Percentiles rank a stretch among this genome's conserved stretches.
phyloP scores from a whole-genome alignment of 2,888 invertebrate species.

The Melanchra persicariae region DNA sequence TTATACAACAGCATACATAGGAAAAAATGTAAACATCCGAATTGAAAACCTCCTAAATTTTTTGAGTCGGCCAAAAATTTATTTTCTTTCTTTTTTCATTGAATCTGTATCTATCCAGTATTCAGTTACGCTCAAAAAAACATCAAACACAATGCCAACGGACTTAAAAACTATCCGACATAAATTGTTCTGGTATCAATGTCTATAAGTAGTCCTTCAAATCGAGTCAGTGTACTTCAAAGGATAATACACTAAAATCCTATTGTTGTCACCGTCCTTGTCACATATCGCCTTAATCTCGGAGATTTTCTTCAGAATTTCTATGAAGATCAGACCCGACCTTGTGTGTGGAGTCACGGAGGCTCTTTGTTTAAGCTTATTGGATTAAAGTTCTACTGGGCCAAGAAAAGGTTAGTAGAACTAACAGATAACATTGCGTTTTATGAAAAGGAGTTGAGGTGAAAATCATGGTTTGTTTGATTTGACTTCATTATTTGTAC shows the following conservation, averaged over 20 bases:
- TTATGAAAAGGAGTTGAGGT: background rate
- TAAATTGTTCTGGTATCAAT: conserved; percentile 6
- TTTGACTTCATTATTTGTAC: too few relatives aligned
- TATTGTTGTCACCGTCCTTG: conserved; percentile 57
- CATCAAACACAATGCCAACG: background rate
- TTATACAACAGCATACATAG: too few relatives aligned
- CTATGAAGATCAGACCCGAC: conserved; percentile 40
- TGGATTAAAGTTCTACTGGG: conserved; percentile 17
- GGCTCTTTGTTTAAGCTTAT: conserved; percentile 21
- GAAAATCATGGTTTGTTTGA: too few relatives aligned
- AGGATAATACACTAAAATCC: conserved; percentile 51
- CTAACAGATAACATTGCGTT: too few relatives aligned
- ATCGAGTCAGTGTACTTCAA: conserved; percentile 25
- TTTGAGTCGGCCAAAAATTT: too few relatives aligned
- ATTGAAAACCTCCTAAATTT: too few relatives aligned
- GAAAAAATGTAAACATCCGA: too few relatives aligned
- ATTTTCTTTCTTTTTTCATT: too few relatives aligned
- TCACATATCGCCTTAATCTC: conserved; percentile 48
- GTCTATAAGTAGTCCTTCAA: conserved; percentile 10
- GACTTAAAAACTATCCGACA: background rate
- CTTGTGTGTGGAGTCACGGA: conserved; percentile 16
- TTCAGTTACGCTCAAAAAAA: background rate
- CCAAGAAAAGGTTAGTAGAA: background rate
- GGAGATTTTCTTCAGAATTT: conserved; percentile 58
- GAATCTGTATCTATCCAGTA: too few relatives aligned